Base-by-base conservation (phyloP, 2,888 invertebrate species). In the Brenthis ino region DNA sequence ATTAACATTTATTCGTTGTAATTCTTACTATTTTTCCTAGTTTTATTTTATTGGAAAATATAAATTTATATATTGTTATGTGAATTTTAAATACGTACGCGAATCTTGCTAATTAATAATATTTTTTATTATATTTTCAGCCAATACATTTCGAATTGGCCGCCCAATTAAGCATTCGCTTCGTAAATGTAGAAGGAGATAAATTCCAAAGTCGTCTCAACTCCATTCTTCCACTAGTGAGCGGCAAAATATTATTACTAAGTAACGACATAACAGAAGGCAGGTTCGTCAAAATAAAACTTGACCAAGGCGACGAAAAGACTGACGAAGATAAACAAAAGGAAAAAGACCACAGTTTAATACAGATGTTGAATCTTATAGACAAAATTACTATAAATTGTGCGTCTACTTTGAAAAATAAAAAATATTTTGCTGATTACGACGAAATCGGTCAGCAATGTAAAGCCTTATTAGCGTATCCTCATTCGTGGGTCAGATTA, bases 401-500 rank as follows among this genome's bases (percentile, higher is more conserved):
- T 83, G 90, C 95, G 1, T 82, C 85, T 0, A 93, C 94, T 77
- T 81, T 97, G 67, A 93, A 93, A 14, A 91, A 92, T 72, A 84
- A 87, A 3, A 90, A 91, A 53, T 92, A 88, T 71, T 68, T 75
- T 0, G 84, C 85, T 43, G 89, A 93, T 61, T 87, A 94, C 3
- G 94, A 96, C 71, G 94, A 94, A 70, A 85, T 96, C 77, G 93
- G 94, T 64, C 95, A 95, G 81, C 94, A 95, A 79, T 94, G 95
- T 77, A 96, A 97, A 85, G 93, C 92, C 20, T 93, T 97, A 56
- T 83, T 98, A 16, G 95, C 94, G 0, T 96, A 98, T 84, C 96
- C 97, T 14, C 98, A 98, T 82, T 94, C 95, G 48, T 98, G 98
- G 98, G 97, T 98, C 0, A 94, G 98, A 66, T 89, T 97, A 57